Evolutionary conservation across 2,113 vertebrate genomes (phyloP).

Genomic region (Paratilapia polleni): DNA sequence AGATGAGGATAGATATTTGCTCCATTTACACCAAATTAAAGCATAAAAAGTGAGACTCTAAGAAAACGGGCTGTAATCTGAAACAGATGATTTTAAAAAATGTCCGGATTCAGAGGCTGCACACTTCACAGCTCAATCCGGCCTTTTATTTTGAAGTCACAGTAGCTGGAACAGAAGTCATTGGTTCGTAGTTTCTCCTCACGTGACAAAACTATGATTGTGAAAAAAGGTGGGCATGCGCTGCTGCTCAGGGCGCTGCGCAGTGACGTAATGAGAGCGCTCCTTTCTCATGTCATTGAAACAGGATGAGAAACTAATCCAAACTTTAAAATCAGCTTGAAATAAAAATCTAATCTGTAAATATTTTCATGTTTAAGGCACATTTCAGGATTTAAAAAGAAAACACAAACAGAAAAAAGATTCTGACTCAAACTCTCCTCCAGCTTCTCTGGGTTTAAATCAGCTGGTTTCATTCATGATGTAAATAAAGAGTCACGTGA

Average conservation of each 20-base stretch:
- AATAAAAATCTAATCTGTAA: no score
- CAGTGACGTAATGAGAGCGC: neutral
- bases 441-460: no score
- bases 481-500: neutral
- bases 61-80: neutral
- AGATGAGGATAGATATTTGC: no score
- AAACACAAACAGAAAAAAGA: no score
- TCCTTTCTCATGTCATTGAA: no score
- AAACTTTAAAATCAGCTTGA: neutral
- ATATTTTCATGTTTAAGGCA: no score
- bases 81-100: neutral
- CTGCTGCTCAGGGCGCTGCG: rapidly evolving
- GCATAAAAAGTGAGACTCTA: neutral
- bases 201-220: constrained; percentile 15
- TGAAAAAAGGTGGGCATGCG: constrained; percentile 9
- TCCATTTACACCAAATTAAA: neutral
- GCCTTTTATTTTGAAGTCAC: constrained; percentile 47
- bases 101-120: no score
- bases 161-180: neutral
- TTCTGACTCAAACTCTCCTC: no score
- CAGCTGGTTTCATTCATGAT: no score
- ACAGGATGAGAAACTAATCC: no score
- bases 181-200: neutral
- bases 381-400: no score
- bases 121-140: no score